Evolutionary conservation across 2,797 vertebrate species (phyloP).

Genomic region (Darevskia mixta): DNA sequence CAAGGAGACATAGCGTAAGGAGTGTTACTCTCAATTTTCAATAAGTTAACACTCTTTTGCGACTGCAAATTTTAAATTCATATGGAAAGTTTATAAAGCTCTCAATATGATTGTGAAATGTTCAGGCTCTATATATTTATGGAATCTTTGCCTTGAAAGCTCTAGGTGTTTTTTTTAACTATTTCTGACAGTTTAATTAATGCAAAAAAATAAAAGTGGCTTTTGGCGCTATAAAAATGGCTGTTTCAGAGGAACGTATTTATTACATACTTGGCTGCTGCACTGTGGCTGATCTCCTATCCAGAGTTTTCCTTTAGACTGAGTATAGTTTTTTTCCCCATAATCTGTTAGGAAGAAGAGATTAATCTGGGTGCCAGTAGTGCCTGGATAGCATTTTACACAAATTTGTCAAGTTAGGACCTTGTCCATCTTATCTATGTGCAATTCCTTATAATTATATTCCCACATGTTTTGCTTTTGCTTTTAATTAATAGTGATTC

Average conservation of each 20-base stretch:
- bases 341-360: not conserved
- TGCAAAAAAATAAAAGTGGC: constrained; percentile 41
- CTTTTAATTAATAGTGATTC: constrained; percentile 13
- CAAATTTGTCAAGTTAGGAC: constrained; percentile 50
- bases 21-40: too few relatives aligned
- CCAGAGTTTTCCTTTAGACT: constrained; percentile 44
- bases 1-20: not conserved
- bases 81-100: constrained; percentile 18
- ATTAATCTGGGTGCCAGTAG: constrained; percentile 9
- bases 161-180: constrained; percentile 42
- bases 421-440: constrained; percentile 15
- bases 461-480: constrained; percentile 1
- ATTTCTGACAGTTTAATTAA: constrained; percentile 53
- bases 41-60: constrained; percentile 28
- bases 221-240: constrained; percentile 50
- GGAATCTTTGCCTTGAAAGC: constrained; percentile 65
- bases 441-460: constrained; percentile 44
- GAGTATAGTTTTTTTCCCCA: not conserved
- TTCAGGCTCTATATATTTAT: constrained; percentile 44
- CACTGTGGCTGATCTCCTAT: constrained; percentile 52
- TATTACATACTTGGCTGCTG: constrained; percentile 46
- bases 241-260: constrained; percentile 48
- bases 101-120: constrained; percentile 17
- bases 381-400: constrained; percentile 62
- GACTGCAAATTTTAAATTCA: constrained; percentile 37